These are phyloP conservation scores for Thaumatotibia leucotreta DNA, from an alignment of 1,140 invertebrate species.

Conservation along the genomic window DNA sequence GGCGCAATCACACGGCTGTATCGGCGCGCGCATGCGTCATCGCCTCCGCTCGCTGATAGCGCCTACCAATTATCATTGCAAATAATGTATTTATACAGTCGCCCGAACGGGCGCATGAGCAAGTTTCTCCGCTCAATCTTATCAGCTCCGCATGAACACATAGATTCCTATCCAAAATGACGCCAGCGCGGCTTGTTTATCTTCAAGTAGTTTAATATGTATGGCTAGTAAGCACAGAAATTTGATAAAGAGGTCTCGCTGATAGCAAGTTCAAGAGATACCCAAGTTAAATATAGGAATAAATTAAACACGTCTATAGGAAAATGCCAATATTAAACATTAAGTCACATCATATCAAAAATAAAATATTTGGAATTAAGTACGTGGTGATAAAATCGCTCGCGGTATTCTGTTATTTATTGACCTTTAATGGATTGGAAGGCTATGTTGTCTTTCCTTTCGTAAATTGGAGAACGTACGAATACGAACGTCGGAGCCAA, in stretches of 20 bases:
- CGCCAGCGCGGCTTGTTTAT: slow-evolving; percentile 49
- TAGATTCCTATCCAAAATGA: slow-evolving; percentile 48
- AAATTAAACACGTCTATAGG: too few relatives aligned
- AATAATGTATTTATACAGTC: slow-evolving; percentile 70
- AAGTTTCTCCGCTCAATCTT: slow-evolving; percentile 56
- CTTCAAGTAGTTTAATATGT: slow-evolving; percentile 37
- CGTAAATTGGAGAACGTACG: slow-evolving; percentile 40
- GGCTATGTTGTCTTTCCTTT: slow-evolving; percentile 13
- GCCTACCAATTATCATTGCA: slow-evolving; percentile 72
- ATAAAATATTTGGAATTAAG: background rate
- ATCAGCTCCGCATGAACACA: slow-evolving; percentile 44
- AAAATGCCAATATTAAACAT: slow-evolving; percentile 45
- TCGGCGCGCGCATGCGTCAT: slow-evolving; percentile 70
- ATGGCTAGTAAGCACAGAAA: slow-evolving; percentile 27
- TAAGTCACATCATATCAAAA: background rate
- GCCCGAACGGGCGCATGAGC: slow-evolving; percentile 40
- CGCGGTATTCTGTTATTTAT: background rate
- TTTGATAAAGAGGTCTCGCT: slow-evolving; percentile 67
- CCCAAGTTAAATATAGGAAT: slow-evolving; percentile 62
- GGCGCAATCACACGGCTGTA: slow-evolving; percentile 50
- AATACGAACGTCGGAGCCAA: slow-evolving; percentile 53
- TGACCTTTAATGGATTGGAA: background rate
- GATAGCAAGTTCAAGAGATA: slow-evolving; percentile 68
- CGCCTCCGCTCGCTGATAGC: slow-evolving; percentile 69
- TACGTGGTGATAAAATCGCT: background rate